phyloP scores from a whole-genome alignment of 2,797 vertebrate species.

The Sebastes alutus region DNA sequence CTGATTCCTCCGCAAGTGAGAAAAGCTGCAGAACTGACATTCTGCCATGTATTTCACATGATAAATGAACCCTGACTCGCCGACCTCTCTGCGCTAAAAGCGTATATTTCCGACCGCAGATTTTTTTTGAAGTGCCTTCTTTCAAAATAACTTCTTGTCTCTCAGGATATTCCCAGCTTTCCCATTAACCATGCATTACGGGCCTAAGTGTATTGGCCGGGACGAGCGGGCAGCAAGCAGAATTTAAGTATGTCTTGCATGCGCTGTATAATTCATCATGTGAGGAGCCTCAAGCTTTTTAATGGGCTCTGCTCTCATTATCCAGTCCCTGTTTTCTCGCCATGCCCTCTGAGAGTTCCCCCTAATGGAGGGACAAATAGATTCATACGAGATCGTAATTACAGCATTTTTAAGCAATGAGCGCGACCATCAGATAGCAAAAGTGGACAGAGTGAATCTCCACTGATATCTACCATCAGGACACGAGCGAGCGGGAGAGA shows the following conservation, averaged over 20 bases:
- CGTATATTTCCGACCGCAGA: conserved; percentile 35
- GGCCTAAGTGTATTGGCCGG: conserved; percentile 66
- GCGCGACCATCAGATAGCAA: conserved; percentile 50
- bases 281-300: conserved; percentile 72
- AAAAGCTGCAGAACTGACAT: conserved; percentile 36
- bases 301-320: conserved; percentile 76
- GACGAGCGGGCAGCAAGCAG: conserved; percentile 68
- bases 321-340: conserved; percentile 72
- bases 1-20: neutral
- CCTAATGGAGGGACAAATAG: conserved; percentile 76
- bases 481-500: conserved; percentile 2
- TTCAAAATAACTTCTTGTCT: conserved; percentile 65
- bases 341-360: conserved; percentile 59
- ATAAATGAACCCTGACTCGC: conserved; percentile 38
- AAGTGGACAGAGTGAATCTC: conserved; percentile 41
- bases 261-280: conserved; percentile 80
- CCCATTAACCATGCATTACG: conserved; percentile 81
- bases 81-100: conserved; percentile 51
- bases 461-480: conserved; percentile 21
- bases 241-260: conserved; percentile 73
- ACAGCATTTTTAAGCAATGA: conserved; percentile 71
- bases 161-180: conserved; percentile 65
- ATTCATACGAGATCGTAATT: conserved; percentile 77
- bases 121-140: conserved; percentile 52
- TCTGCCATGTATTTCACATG: conserved; percentile 39